Evolutionary conservation across 2,888 invertebrate species (phyloP).

Genomic region (Tachina grossa): DNA sequence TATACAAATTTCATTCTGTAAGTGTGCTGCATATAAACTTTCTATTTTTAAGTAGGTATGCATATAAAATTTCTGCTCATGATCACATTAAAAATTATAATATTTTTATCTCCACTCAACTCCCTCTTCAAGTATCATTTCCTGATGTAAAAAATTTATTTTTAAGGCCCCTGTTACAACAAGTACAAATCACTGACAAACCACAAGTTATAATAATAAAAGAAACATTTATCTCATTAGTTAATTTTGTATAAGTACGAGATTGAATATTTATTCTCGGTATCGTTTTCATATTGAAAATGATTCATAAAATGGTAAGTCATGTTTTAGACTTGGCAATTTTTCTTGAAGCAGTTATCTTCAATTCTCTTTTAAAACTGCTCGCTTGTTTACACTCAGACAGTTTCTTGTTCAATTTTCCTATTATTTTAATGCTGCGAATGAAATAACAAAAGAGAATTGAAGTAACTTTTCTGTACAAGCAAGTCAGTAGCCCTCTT

Average conservation of each 20-base stretch:
- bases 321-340: no score
- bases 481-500: no score
- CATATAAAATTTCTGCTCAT: neutral
- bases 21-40: neutral
- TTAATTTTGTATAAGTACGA: constrained; percentile 30
- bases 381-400: no score
- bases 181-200: constrained; percentile 11
- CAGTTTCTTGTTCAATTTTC: no score
- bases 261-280: neutral
- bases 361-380: no score
- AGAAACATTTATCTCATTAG: constrained; percentile 48
- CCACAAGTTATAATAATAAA: constrained; percentile 38
- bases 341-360: no score
- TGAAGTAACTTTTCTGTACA: no score
- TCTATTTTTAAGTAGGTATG: neutral
- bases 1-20: neutral
- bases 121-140: constrained; percentile 43
- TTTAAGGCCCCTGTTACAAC: neutral
- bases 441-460: no score
- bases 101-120: constrained; percentile 8
- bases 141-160: constrained; percentile 33
- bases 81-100: constrained; percentile 29
- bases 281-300: constrained; percentile 51
- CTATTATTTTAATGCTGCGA: no score
- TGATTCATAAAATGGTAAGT: constrained; percentile 61